phyloP scores from a whole-genome alignment of 2,797 vertebrate genomes.

The Pteronotus mesoamericanus region DNA sequence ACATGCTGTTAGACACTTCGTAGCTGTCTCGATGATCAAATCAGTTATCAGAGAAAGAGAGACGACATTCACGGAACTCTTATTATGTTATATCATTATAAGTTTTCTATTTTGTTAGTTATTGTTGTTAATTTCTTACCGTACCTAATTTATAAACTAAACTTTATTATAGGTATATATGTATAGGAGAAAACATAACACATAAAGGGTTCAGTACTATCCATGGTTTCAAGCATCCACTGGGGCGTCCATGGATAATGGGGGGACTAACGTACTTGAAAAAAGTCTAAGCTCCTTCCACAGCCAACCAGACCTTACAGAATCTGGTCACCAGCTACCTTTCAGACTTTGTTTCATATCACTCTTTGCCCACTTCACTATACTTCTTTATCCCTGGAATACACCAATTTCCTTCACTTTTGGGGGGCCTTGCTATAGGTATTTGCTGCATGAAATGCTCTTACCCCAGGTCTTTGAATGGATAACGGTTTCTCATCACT shows the following conservation, averaged over 20 bases:
- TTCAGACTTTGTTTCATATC: not conserved
- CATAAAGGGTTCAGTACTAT: not conserved
- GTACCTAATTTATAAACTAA: not conserved
- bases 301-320: not conserved
- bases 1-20: not conserved
- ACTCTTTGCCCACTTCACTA: not conserved
- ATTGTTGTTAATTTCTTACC: not conserved
- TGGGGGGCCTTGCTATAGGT: not conserved
- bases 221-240: not conserved
- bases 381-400: not conserved
- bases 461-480: not conserved
- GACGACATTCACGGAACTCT: not conserved
- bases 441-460: not conserved
- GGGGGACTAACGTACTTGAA: not conserved
- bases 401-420: not conserved
- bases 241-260: no score
- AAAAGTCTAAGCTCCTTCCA: not conserved
- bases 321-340: not conserved
- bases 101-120: not conserved
- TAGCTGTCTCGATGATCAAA: not conserved
- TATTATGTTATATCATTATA: not conserved
- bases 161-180: not conserved
- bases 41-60: not conserved
- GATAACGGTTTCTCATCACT: not conserved
- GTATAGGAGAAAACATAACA: not conserved